These are phyloP conservation scores for Drosophila melanosoma DNA, from an alignment of 2,888 invertebrate genomes.

Conservation along the genomic window DNA sequence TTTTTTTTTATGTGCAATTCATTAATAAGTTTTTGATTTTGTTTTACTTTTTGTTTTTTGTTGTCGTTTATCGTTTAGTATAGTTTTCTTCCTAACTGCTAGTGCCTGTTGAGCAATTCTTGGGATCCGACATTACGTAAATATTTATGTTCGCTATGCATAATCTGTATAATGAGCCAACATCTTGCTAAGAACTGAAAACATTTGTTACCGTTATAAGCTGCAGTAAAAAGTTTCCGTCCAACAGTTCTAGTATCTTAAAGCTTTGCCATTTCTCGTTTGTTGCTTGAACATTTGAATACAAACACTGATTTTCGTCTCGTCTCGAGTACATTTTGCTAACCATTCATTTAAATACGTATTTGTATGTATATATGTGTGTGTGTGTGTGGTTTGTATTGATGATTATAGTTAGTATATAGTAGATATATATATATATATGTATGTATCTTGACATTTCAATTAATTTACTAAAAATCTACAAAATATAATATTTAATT, in stretches of 20 bases:
- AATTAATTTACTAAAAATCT: slow-evolving; percentile 76
- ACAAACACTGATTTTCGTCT: slow-evolving; percentile 46
- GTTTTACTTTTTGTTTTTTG: slow-evolving; percentile 21
- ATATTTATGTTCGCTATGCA: slow-evolving; percentile 15
- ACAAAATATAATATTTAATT: slow-evolving; percentile 75
- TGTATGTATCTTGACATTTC: slow-evolving; percentile 54
- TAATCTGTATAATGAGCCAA: slow-evolving; percentile 39
- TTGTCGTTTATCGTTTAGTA: slow-evolving; percentile 38
- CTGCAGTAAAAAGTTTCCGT: slow-evolving; percentile 47
- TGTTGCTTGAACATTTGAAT: slow-evolving; percentile 61
- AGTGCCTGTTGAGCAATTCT: slow-evolving; percentile 41
- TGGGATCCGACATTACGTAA: slow-evolving; percentile 27
- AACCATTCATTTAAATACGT: slow-evolving; percentile 33
- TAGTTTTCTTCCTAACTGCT: slow-evolving; percentile 47
- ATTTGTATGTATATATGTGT: slow-evolving; percentile 16
- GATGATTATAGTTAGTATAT: slow-evolving; percentile 47
- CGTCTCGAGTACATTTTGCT: slow-evolving; percentile 45
- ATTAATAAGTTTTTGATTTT: slow-evolving; percentile 47
- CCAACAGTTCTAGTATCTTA: slow-evolving; percentile 68
- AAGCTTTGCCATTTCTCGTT: slow-evolving; percentile 75
- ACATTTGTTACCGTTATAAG: slow-evolving; percentile 23
- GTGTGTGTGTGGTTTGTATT: slow-evolving; percentile 26
- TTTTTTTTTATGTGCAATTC: slow-evolving; percentile 42
- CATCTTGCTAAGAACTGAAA: slow-evolving; percentile 33
- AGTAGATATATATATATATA: slow-evolving; percentile 47